Base-by-base conservation (phyloP, 1,140 invertebrate genomes). In the Drosophila ercepeae region DNA sequence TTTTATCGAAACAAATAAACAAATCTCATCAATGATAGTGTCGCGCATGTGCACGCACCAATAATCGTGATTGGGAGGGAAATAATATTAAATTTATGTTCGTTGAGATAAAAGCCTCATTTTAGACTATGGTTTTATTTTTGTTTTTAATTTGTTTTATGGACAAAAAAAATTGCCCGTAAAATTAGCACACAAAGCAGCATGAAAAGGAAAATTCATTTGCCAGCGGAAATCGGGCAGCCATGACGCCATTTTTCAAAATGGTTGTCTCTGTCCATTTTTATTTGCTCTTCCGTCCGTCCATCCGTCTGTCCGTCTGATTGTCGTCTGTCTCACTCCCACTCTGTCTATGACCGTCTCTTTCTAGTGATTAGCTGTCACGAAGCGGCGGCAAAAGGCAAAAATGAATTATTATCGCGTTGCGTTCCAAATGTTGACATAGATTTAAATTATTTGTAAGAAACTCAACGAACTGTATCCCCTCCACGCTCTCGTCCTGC, bases 361-460 rank as follows among this genome's bases (percentile, higher is more conserved):
- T 27, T 51, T 64, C 59, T 70, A 61, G 81, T 84, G 81, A 84
- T 84, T 86, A 84, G 81, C 81, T 76, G 81, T 86, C 81, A 84
- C 76, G 68, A 79, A 67, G 57, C 70, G 60, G 81, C 60, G 76
- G 59, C 68, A 45, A 65, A 81, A 76, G 39, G 84, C 81, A 84
- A 79, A 86, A 84, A 86, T 84, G 81, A 84, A 84, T 86, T 84
- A 84, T 84, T 84, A 77, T 78, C 67, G 72, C 76, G 73, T 58
- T 51, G 75, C 65, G 81, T 64, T 76, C 72, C 60, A 70, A 79
- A 76, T 86, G 72, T 81, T 84, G 81, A 84, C 76, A 86, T 86
- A 84, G 81, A 84, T 81, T 84, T 84, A 84, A 86, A 84, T 84
- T 84, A 84, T 84, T 84, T 84, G 76, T 84, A 69, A 84, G 72